Evolutionary conservation across 2,113 vertebrate genomes (phyloP), one percentile per base, ranked within the genome.

Genomic region (Hiodon alosoides): DNA sequence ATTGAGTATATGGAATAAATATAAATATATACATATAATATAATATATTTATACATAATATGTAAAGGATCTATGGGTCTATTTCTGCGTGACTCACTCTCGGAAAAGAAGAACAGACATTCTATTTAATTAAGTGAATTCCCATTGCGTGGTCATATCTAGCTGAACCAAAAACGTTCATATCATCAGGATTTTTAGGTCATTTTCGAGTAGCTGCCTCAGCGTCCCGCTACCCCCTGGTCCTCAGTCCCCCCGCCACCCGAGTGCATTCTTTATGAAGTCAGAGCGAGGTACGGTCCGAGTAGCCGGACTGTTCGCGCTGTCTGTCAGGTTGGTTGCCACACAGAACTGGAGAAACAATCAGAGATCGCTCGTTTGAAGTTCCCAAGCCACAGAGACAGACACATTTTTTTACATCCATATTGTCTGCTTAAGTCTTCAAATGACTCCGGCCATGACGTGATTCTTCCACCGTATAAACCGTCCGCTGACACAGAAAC

Each of bases 381-480:
- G 71, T 74, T 80, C 68, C 77, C 74, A 77, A 78, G 82, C 80
- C 75, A 74, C 5, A 68, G 74, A 74, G 82, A 78, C 81, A 86
- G 82, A 86, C 79, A 67, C 72, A 82, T 81, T 83, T 86, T 31
- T 87, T 87, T 77, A 85, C 84, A 86, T 82, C 83, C 80, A 66
- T 52, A 67, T 86, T 87, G 85, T 91, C 88, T 90, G 89, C 80
- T 88, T 80, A 87, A 90, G 76, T 87, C 85, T 75, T 88, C 84
- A 84, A 68, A 79, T 68, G 52, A 55, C 70, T 67, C 77, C 76
- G 62, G 73, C 81, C 77, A 83, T 78, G 57, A 74, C 79, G 80
- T 78, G 3, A 82, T 78, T 83, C 79, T 82, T 83, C 85, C 85
- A 82, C 66, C 58, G 76, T 79, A 82, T 59, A 84, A 87, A 71